A percentile compares a stretch with the other conserved stretches of the same genome.
These are phyloP conservation scores for Zapus hudsonius DNA, from an alignment of 2,113 vertebrate species.

Conservation along the genomic window DNA sequence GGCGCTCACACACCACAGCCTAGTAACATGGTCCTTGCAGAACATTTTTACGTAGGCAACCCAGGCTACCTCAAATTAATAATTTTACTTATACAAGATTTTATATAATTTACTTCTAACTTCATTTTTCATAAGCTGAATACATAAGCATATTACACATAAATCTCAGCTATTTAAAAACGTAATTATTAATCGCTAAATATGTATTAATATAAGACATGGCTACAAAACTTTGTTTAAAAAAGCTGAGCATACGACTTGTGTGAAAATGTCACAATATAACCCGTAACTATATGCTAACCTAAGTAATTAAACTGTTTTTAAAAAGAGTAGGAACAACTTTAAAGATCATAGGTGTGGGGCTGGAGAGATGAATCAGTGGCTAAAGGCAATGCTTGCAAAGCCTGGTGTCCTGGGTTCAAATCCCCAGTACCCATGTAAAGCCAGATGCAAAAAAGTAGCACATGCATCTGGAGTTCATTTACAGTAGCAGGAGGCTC, in stretches of 20 bases:
- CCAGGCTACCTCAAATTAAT: not conserved
- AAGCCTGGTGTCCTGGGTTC: no score
- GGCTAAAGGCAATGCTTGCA: no score
- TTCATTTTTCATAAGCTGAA: conserved; percentile 23
- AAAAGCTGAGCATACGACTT: not conserved
- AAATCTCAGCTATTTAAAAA: not conserved
- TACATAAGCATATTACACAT: not conserved
- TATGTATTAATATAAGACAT: not conserved
- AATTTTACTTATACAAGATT: not conserved
- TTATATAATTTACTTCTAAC: conserved; percentile 10
- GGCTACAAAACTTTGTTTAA: not conserved
- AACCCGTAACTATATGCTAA: not conserved
- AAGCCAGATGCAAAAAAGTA: no score
- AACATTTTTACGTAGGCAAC: not conserved
- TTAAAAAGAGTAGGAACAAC: not conserved
- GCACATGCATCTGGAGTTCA: no score
- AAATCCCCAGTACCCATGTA: no score
- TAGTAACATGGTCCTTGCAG: not conserved
- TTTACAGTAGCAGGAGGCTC: no score
- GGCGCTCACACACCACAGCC: conserved; percentile 54
- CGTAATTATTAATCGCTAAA: not conserved
- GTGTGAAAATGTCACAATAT: not conserved
- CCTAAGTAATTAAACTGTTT: not conserved
- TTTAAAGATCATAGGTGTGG: not conserved
- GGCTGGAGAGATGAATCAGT: no score